phyloP scores from a whole-genome alignment of 2,797 vertebrate species.

The Neostethus bicornis region DNA sequence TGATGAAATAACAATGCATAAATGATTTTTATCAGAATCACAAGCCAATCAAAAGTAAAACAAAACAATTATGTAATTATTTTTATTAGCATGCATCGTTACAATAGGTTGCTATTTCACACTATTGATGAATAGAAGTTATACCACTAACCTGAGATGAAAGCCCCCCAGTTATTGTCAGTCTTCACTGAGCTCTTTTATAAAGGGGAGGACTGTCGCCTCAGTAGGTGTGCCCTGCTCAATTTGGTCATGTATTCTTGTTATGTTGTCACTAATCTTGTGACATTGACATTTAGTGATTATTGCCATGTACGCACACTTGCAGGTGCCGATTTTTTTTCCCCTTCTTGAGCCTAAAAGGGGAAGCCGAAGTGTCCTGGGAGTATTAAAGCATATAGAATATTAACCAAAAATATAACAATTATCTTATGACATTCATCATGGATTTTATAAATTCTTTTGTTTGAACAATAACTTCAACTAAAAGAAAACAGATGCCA shows the following conservation, averaged over 20 bases:
- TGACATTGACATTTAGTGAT: conserved; percentile 63
- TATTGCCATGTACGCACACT: conserved; percentile 33
- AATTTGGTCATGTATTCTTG: conserved; percentile 75
- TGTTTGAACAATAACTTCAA: too few relatives aligned
- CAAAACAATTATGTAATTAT: not conserved
- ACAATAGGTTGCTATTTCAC: not conserved
- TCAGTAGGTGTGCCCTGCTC: conserved; percentile 63
- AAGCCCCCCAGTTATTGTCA: conserved; percentile 50
- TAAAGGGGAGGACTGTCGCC: conserved; percentile 52
- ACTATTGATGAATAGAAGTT: not conserved
- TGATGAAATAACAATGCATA: conserved; percentile 1
- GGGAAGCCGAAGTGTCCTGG: too few relatives aligned
- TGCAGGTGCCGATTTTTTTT: conserved; percentile 20
- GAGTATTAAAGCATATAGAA: not conserved
- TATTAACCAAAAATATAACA: not conserved
- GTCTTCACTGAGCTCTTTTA: conserved; percentile 53
- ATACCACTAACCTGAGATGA: conserved; percentile 49
- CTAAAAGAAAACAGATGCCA: too few relatives aligned
- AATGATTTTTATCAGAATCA: not conserved
- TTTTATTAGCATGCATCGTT: not conserved
- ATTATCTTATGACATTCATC: not conserved
- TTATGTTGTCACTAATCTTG: conserved; percentile 53
- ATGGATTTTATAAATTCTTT: not conserved
- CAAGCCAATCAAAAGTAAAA: not conserved
- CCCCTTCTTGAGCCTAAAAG: not conserved